These are phyloP conservation scores for Callorhinus ursinus DNA, from an alignment of 2,113 vertebrate genomes.

Conservation along the genomic window DNA sequence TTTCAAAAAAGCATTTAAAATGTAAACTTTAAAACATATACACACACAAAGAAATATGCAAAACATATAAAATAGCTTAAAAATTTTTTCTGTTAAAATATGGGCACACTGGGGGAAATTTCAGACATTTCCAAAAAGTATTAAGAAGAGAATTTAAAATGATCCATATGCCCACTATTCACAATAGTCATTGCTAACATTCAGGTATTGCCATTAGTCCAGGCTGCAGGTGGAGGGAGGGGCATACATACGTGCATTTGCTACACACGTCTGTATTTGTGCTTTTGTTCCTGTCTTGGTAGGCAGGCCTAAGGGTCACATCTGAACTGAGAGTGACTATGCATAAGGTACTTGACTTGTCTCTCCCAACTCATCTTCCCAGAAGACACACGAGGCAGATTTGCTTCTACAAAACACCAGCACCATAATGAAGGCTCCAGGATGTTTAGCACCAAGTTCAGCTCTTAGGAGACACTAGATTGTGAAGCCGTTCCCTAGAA, in stretches of 20 bases:
- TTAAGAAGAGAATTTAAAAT: not conserved
- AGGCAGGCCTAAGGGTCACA: not conserved
- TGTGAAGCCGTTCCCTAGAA: not conserved
- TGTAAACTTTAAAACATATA: not conserved
- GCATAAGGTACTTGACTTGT: not conserved
- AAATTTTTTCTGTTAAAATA: not conserved
- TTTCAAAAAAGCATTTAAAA: not conserved
- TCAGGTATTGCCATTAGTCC: not conserved
- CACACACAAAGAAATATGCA: not conserved
- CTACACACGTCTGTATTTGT: not conserved
- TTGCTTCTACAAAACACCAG: not conserved
- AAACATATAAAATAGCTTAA: not conserved
- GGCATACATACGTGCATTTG: not conserved
- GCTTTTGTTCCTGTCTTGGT: not conserved
- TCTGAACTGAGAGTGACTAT: not conserved
- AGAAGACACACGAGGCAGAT: not conserved
- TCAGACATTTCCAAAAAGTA: not conserved
- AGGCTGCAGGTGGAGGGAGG: not conserved
- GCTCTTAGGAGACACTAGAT: not conserved
- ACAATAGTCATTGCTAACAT: not conserved
- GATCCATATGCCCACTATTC: not conserved
- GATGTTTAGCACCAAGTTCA: not conserved
- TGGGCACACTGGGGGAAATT: not conserved
- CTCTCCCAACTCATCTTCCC: not conserved
- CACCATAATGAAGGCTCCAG: not conserved